Evolutionary conservation across 2,888 invertebrate species (phyloP).

Genomic region (Agrochola macilenta): DNA sequence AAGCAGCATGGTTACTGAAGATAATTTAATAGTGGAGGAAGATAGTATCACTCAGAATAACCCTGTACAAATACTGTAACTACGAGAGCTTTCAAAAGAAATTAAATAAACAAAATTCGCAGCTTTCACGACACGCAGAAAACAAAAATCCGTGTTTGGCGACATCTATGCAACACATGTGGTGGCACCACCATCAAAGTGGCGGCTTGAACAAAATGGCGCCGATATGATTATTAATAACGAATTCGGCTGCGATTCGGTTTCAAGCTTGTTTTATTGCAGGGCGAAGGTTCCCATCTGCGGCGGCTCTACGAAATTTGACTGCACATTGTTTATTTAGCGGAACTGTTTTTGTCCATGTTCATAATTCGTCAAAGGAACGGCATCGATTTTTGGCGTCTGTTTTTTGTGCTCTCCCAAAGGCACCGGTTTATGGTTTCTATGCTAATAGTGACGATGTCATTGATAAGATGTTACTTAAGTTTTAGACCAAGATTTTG

Average conservation of each 20-base stretch:
- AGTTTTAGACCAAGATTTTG: slow-evolving; percentile 1
- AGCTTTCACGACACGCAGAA: slow-evolving; percentile 13
- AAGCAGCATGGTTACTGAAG: not conserved
- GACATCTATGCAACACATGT: slow-evolving; percentile 73
- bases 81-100: not conserved
- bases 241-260: slow-evolving; percentile 84
- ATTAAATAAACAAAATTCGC: slow-evolving; percentile 30
- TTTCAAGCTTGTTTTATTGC: slow-evolving; percentile 84
- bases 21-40: not conserved
- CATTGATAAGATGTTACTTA: slow-evolving; percentile 39
- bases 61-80: not conserved
- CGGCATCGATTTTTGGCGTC: slow-evolving; percentile 62
- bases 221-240: slow-evolving; percentile 89
- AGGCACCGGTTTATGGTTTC: slow-evolving; percentile 58
- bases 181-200: slow-evolving; percentile 66
- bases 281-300: slow-evolving; percentile 84
- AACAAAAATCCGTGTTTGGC: slow-evolving; percentile 59
- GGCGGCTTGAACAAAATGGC: slow-evolving; percentile 84
- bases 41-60: not conserved
- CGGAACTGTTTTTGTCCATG: slow-evolving; percentile 82
- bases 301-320: slow-evolving; percentile 82
- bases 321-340: slow-evolving; percentile 85
- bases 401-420: slow-evolving; percentile 57
- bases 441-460: slow-evolving; percentile 44
- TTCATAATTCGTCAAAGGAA: slow-evolving; percentile 71